Base-by-base conservation (phyloP, 2,113 vertebrate genomes). In the Columba janthina region DNA sequence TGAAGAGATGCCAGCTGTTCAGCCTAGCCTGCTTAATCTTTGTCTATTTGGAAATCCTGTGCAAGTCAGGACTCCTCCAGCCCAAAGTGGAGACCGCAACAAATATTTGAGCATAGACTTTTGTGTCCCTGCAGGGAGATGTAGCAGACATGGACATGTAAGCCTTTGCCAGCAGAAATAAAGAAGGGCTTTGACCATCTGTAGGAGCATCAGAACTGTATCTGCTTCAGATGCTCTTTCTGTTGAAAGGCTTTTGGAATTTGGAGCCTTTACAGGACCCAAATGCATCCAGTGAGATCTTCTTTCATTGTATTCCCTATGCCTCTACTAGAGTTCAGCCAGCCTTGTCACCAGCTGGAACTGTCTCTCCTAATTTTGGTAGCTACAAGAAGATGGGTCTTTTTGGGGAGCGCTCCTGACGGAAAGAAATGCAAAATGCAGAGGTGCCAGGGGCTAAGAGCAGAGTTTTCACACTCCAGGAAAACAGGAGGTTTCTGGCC, bases 1-100 rank as follows among this genome's bases (percentile, higher is more conserved):
- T 88, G 90, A 94, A 77, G 56, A 70, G 60, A 51, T 83, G 66
- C 83, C 87, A 92, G 76, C 65, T 0, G 0, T 95, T 95, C 81
- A 70, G 15, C 54, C 26, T 61, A 78, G 57, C 66, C 60, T 85
- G 71, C 88, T 88, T 84, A 82, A 94, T 90, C 85, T 89, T 54
- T 57, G 28, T 78, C 40, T 44, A 40, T 84, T 66, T 96, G 85
- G 57, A 96, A 97, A 93, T 75, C 64, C 85, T 93, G 50, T 67
- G 57, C 61, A 74, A 93, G 32, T 86, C 51, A 81, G 70, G 31
- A 83, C 36, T 85, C 16, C 71, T 94, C 57, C 69, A 78, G 91
- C 22, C 83, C 26, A 34, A 38, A 72, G 57, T 14, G 25, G 36
- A 88, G 89, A 67, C 65, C 12, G 0, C 38, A 92, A 70, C 42